These are phyloP conservation scores for Anguilla obscura DNA, from an alignment of 2,797 vertebrate genomes.

Conservation along the genomic window DNA sequence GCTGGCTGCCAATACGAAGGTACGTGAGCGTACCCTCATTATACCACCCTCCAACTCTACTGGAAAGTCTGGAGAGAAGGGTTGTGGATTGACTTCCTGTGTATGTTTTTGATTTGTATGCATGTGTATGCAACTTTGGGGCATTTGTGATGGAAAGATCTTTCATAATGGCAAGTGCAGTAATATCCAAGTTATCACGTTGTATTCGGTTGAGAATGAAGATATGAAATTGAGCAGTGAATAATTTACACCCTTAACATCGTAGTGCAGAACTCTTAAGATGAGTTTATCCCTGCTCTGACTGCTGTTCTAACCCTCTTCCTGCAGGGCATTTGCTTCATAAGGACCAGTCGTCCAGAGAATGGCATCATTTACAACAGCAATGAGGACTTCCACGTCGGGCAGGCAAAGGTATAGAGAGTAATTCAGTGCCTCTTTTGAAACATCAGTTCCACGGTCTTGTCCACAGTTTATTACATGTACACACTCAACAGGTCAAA, in stretches of 20 bases:
- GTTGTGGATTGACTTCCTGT: background rate
- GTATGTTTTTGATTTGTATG: background rate
- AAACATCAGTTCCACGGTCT: background rate
- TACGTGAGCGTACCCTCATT: constrained; percentile 46
- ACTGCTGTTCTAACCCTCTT: background rate
- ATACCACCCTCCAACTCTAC: background rate
- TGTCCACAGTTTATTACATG: background rate
- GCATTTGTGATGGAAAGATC: background rate
- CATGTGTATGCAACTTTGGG: background rate
- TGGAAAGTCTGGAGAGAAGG: background rate
- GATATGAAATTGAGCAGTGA: background rate
- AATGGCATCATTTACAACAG: constrained; percentile 86
- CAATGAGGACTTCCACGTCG: constrained; percentile 90
- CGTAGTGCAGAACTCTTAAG: background rate
- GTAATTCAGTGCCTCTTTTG: background rate
- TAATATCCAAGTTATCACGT: background rate
- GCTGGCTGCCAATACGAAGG: constrained; percentile 89
- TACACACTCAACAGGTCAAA: background rate
- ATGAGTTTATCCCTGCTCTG: background rate
- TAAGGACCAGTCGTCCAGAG: constrained; percentile 91
- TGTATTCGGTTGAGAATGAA: background rate
- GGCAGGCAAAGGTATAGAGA: constrained; percentile 86
- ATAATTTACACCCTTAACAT: background rate
- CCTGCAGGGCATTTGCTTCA: constrained; percentile 89
- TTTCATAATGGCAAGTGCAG: background rate